Evolutionary conservation across 2,888 invertebrate species (phyloP).

Genomic region (Dione juno): DNA sequence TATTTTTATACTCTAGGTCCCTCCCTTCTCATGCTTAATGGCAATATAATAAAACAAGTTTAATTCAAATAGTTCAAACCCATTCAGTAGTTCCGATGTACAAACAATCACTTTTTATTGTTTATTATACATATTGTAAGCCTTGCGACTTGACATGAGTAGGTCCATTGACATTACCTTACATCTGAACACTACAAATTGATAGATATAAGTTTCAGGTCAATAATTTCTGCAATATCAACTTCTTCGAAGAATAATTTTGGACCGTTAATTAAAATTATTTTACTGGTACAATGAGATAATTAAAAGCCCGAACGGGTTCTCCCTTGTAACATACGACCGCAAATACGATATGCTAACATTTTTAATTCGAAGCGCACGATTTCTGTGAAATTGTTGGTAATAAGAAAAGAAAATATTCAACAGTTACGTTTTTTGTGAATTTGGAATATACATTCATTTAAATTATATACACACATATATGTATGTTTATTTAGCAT

Average conservation of each 20-base stretch:
- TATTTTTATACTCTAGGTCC: too few species aligned
- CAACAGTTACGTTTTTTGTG: background rate
- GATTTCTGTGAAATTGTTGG: background rate
- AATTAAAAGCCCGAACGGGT: slow-evolving; percentile 44
- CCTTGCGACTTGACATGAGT: background rate
- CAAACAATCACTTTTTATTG: too few species aligned
- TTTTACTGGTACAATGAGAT: slow-evolving; percentile 57
- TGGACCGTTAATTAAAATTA: slow-evolving; percentile 71
- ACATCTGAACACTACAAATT: slow-evolving; percentile 23
- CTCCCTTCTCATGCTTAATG: too few species aligned
- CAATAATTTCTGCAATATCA: slow-evolving; percentile 46
- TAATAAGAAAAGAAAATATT: slow-evolving; percentile 8
- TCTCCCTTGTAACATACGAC: slow-evolving; percentile 35
- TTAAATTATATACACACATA: background rate
- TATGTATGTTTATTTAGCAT: background rate
- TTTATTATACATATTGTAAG: too few species aligned
- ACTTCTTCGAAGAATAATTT: slow-evolving; percentile 46
- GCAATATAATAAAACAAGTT: too few species aligned
- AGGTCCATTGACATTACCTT: background rate
- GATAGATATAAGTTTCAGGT: slow-evolving; percentile 45
- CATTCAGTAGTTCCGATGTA: too few species aligned
- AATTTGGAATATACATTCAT: background rate
- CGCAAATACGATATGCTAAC: slow-evolving; percentile 28
- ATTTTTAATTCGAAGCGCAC: slow-evolving; percentile 21
- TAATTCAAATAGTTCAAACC: too few species aligned